Conservation (phyloP, 2,113 vertebrate species). For the Gracilinanus agilis region DNA sequence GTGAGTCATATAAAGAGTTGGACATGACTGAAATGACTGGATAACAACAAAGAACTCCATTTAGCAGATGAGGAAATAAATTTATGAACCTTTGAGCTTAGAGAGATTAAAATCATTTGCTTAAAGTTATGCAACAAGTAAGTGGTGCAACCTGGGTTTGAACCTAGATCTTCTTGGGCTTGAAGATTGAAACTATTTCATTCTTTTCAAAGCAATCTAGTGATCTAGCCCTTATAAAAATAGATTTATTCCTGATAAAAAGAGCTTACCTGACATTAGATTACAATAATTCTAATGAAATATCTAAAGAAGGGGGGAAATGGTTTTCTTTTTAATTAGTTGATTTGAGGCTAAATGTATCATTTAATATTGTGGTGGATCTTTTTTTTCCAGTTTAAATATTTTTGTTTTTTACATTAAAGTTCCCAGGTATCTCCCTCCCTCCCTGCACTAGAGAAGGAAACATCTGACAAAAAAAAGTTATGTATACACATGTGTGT, state of each 20-base stretch:
- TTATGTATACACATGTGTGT: no score
- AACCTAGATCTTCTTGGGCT: neutral
- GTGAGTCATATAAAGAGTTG: no score
- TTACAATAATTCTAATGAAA: neutral
- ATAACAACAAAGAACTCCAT: neutral
- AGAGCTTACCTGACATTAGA: neutral
- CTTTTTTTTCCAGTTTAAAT: neutral
- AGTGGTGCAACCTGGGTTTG: neutral
- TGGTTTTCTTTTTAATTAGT: neutral
- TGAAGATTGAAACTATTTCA: neutral
- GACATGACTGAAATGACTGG: no score
- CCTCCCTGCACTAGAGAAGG: no score
- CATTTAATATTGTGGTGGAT: neutral
- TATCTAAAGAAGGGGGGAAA: neutral
- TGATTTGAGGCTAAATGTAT: neutral
- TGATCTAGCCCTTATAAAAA: constrained; percentile 1
- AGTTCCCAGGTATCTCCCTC: no score
- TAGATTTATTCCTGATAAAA: neutral
- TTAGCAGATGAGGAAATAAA: neutral
- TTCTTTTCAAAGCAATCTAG: neutral
- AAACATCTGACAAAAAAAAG: no score
- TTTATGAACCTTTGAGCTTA: neutral
- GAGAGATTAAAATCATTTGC: neutral
- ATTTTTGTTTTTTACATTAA: no score
- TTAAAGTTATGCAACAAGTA: neutral